Conservation (phyloP, 2,888 invertebrate genomes). For the Acleris emargana region DNA sequence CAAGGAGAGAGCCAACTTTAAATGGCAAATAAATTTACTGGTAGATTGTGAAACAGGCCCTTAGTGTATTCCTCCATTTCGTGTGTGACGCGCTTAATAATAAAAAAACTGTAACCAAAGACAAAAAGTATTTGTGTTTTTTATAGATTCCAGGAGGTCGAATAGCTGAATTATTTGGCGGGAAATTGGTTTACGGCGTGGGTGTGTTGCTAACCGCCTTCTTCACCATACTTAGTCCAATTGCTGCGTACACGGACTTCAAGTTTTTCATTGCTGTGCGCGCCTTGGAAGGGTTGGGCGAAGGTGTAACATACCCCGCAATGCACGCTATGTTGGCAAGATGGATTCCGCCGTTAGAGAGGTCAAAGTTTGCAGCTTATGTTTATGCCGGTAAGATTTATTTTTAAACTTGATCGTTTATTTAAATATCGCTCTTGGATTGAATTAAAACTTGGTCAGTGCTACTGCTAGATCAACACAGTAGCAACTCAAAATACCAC, state of each 20-base stretch:
- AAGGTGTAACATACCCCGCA: constrained; percentile 96
- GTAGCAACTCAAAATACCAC: too few relatives aligned
- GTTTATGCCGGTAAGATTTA: constrained; percentile 88
- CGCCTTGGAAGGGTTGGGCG: constrained; percentile 92
- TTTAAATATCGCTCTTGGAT: neutral
- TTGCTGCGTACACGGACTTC: constrained; percentile 88
- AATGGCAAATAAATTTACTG: too few relatives aligned
- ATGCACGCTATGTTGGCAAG: constrained; percentile 96
- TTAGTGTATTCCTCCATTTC: too few relatives aligned
- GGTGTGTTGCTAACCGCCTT: constrained; percentile 92
- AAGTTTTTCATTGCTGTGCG: constrained; percentile 89
- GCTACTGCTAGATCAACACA: too few relatives aligned
- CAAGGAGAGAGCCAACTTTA: too few relatives aligned
- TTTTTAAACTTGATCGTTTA: constrained; percentile 1
- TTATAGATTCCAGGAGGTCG: constrained; percentile 87
- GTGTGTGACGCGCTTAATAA: too few relatives aligned
- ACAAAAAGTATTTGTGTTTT: neutral
- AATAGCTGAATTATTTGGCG: constrained; percentile 93
- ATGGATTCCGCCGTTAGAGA: constrained; percentile 96
- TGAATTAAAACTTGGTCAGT: too few relatives aligned
- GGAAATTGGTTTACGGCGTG: constrained; percentile 93
- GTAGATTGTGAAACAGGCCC: too few relatives aligned
- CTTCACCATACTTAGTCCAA: constrained; percentile 92
- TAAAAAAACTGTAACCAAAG: neutral
- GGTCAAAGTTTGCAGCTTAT: constrained; percentile 94